Evolutionary conservation across 2,888 invertebrate species (phyloP).

Genomic region (Ichneumoninae sp.): DNA sequence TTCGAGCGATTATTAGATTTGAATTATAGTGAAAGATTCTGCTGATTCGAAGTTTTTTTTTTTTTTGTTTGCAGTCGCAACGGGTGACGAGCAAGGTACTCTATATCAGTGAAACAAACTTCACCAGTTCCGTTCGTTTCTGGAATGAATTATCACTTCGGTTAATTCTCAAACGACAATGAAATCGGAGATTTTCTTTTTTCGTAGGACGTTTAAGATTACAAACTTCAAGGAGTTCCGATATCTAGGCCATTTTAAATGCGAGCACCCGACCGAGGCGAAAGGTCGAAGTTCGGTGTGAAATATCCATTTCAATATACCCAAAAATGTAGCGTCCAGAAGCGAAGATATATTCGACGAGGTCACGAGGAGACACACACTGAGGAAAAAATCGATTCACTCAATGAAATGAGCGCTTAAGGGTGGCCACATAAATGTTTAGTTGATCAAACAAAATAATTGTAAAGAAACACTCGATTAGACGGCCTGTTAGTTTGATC

Average conservation of each 20-base stretch:
- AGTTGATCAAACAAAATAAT: no score
- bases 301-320: neutral
- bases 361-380: neutral
- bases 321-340: neutral
- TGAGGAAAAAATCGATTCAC: no score
- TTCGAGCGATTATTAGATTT: conserved; percentile 26
- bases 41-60: conserved; percentile 10
- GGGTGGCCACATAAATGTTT: no score
- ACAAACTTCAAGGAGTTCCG: neutral
- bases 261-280: neutral
- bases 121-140: conserved; percentile 1
- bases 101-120: conserved; percentile 29
- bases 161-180: conserved; percentile 43
- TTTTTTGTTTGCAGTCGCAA: conserved; percentile 19
- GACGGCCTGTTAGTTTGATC: no score
- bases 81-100: conserved; percentile 42
- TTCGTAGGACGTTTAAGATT: neutral
- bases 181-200: conserved; percentile 41
- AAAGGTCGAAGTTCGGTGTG: neutral
- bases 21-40: conserved; percentile 12
- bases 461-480: no score
- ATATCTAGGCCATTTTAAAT: conserved; percentile 2
- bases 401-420: no score
- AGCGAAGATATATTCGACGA: neutral
- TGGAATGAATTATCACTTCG: conserved; percentile 34